phyloP scores from a whole-genome alignment of 1,140 invertebrate species.

The Geopemphigus sp. region DNA sequence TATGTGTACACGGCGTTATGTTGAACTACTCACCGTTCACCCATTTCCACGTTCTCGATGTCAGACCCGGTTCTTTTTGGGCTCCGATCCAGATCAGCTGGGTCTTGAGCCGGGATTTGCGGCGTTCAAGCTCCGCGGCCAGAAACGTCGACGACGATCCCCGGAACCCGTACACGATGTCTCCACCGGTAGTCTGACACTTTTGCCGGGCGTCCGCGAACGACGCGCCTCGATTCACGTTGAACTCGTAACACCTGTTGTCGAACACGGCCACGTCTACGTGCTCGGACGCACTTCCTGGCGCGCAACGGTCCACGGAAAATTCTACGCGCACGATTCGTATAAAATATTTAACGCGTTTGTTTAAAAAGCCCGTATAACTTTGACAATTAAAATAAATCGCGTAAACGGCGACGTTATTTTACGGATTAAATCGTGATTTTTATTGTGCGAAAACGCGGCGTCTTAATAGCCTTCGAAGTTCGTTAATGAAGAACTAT shows the following conservation, averaged over 20 bases:
- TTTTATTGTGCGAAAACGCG: too few relatives aligned
- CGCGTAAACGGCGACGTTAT: too few relatives aligned
- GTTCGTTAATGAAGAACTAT: too few relatives aligned
- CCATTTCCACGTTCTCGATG: slow-evolving; percentile 84
- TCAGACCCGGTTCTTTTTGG: slow-evolving; percentile 79
- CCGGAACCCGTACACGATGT: slow-evolving; percentile 72
- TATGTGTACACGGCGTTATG: too few relatives aligned
- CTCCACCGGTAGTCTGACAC: slow-evolving; percentile 74
- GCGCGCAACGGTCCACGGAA: slow-evolving; percentile 74
- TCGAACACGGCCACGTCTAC: slow-evolving; percentile 76
- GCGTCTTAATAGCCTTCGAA: too few relatives aligned
- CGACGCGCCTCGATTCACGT: slow-evolving; percentile 73
- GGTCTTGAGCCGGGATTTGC: slow-evolving; percentile 75
- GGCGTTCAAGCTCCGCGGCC: slow-evolving; percentile 74
- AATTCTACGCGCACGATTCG: slow-evolving; percentile 62
- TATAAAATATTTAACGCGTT: slow-evolving; percentile 52
- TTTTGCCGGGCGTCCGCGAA: slow-evolving; percentile 74
- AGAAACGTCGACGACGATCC: slow-evolving; percentile 63
- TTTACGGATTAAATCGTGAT: too few relatives aligned
- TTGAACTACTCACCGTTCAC: slow-evolving; percentile 72
- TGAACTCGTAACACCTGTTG: slow-evolving; percentile 85
- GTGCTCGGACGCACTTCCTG: slow-evolving; percentile 67
- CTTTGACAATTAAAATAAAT: too few relatives aligned
- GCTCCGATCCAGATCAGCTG: slow-evolving; percentile 89
- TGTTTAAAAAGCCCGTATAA: too few relatives aligned